Percentiles rank a stretch among this genome's conserved stretches.
Evolutionary conservation across 2,797 vertebrate genomes (phyloP).

Genomic region (Picus viridis): DNA sequence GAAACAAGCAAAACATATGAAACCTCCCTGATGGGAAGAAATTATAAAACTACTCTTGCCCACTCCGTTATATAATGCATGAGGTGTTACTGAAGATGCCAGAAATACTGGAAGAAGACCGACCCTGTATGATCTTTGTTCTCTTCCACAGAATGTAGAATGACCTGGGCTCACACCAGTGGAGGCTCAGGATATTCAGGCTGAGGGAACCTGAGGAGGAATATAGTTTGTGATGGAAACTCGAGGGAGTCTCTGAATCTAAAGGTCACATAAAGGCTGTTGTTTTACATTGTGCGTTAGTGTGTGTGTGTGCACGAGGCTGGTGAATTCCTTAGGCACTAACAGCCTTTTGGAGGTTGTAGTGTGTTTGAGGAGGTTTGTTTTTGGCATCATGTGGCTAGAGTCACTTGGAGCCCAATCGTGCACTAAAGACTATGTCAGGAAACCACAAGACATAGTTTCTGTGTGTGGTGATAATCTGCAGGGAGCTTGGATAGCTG

Average conservation of each 20-base stretch:
- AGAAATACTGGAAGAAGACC: background rate
- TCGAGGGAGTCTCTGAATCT: background rate
- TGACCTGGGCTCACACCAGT: background rate
- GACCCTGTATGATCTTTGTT: background rate
- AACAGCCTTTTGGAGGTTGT: background rate
- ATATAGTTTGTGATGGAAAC: background rate
- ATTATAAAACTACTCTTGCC: background rate
- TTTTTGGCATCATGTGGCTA: constrained; percentile 39
- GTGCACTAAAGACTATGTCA: constrained; percentile 50
- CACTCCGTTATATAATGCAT: background rate
- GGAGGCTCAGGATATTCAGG: background rate
- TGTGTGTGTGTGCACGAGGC: accelerated
- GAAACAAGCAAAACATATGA: background rate
- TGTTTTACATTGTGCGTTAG: accelerated
- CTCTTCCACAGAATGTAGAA: accelerated
- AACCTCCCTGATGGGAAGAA: background rate
- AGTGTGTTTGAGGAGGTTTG: constrained; percentile 32
- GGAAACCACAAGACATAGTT: constrained; percentile 77
- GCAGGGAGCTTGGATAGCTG: constrained; percentile 62
- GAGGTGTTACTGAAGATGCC: background rate
- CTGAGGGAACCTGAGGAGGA: background rate
- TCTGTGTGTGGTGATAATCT: constrained; percentile 66
- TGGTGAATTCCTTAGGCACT: background rate
- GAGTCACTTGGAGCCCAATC: constrained; percentile 40
- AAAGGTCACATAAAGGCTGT: accelerated